Evolutionary conservation across 2,888 invertebrate genomes (phyloP).

Genomic region (Nycteola revayana): DNA sequence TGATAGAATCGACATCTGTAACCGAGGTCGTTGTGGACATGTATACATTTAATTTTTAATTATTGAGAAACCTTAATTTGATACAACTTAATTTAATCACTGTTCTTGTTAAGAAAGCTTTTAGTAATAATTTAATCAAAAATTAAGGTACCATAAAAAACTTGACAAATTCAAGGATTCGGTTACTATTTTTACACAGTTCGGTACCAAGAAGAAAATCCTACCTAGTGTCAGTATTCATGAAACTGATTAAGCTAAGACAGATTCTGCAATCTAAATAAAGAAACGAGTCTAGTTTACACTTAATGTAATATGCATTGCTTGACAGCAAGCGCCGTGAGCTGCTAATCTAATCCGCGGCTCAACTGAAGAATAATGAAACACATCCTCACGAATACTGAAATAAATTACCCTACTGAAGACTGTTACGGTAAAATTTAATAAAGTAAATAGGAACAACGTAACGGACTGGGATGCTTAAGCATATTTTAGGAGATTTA

Average conservation of each 20-base stretch:
- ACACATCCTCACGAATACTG: slow-evolving; percentile 52
- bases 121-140: too few species aligned
- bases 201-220: background rate
- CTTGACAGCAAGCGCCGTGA: slow-evolving; percentile 32
- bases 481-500: slow-evolving; percentile 67
- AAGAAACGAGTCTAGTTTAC: slow-evolving; percentile 29
- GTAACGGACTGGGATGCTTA: slow-evolving; percentile 52
- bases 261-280: slow-evolving; percentile 19
- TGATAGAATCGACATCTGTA: too few species aligned
- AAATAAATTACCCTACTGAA: slow-evolving; percentile 62
- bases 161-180: too few species aligned
- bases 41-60: too few species aligned
- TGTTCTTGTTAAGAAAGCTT: too few species aligned
- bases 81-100: too few species aligned
- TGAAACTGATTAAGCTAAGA: slow-evolving; percentile 13
- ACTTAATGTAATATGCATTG: slow-evolving; percentile 37
- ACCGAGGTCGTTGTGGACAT: too few species aligned
- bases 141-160: too few species aligned
- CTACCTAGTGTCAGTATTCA: slow-evolving; percentile 7
- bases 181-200: too few species aligned
- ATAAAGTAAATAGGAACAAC: slow-evolving; percentile 67
- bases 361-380: slow-evolving; percentile 57
- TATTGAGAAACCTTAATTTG: too few species aligned
- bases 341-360: slow-evolving; percentile 56
- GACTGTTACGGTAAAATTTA: slow-evolving; percentile 64